A percentile compares a stretch with the other conserved stretches of the same genome.
phyloP scores from a whole-genome alignment of 2,113 vertebrate species.

The Pseudopipra pipra region DNA sequence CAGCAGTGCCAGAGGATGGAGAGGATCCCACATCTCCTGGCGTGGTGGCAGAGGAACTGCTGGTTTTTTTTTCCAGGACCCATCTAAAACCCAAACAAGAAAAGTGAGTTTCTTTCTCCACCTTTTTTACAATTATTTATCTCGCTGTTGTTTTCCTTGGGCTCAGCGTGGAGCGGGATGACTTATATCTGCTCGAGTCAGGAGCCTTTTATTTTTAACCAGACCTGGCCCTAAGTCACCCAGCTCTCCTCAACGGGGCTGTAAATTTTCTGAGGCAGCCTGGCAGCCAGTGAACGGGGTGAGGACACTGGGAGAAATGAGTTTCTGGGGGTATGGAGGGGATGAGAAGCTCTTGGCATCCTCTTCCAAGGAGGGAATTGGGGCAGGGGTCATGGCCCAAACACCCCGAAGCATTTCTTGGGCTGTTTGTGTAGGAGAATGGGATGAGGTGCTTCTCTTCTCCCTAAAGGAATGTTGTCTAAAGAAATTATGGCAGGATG shows the following conservation, averaged over 20 bases:
- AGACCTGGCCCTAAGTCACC: background rate
- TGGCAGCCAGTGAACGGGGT: background rate
- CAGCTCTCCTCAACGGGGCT: background rate
- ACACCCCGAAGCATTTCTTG: background rate
- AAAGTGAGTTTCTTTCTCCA: background rate
- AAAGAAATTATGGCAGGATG: background rate
- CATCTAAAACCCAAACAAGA: background rate
- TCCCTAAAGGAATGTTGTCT: background rate
- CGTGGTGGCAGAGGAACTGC: rapidly evolving
- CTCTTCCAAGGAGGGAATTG: background rate
- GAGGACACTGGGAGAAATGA: background rate
- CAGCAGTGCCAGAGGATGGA: background rate
- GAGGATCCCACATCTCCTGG: background rate
- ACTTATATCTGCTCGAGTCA: background rate
- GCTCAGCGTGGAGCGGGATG: background rate
- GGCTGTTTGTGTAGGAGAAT: background rate
- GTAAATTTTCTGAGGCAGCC: background rate
- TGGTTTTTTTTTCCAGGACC: background rate
- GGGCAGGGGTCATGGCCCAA: rapidly evolving
- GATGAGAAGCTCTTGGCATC: background rate
- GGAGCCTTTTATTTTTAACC: background rate
- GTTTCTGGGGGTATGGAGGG: background rate
- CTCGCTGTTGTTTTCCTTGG: background rate
- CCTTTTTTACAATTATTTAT: background rate
- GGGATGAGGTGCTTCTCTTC: background rate